Conservation (phyloP, 2,888 invertebrate species). For the Caenorhabditis japonica region DNA sequence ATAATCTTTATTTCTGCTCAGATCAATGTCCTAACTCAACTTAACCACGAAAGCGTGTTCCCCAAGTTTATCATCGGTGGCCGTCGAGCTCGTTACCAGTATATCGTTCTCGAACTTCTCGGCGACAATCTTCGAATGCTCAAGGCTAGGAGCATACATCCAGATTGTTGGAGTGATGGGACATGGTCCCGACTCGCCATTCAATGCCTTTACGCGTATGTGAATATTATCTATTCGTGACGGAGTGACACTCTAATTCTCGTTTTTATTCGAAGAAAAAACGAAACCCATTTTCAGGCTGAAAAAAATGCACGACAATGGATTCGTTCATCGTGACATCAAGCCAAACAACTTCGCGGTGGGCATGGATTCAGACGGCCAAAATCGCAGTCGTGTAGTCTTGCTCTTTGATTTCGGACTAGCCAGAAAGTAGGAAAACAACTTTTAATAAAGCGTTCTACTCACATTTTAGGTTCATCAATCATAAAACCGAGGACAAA, state of each 20-base stretch:
- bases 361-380: neutral
- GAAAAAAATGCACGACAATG: slow-evolving; percentile 35
- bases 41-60: slow-evolving; percentile 14
- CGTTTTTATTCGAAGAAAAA: too few relatives aligned
- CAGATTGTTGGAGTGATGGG: slow-evolving; percentile 21
- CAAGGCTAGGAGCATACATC: slow-evolving; percentile 19
- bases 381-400: slow-evolving; percentile 2
- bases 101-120: slow-evolving; percentile 63
- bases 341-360: slow-evolving; percentile 34
- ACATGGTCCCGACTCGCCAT: slow-evolving; percentile 67
- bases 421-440: slow-evolving; percentile 21
- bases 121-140: slow-evolving; percentile 66
- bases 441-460: too few relatives aligned
- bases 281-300: slow-evolving; percentile 21
- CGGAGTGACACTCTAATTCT: too few relatives aligned
- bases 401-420: slow-evolving; percentile 34
- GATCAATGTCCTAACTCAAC: slow-evolving; percentile 27
- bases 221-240: neutral
- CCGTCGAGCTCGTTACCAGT: slow-evolving; percentile 41
- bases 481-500: too few relatives aligned
- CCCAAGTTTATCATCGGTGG: slow-evolving; percentile 15
- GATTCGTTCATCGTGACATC: slow-evolving; percentile 46
- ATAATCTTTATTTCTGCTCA: too few relatives aligned
- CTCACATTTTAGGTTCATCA: too few relatives aligned
- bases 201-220: slow-evolving; percentile 60